Evolutionary conservation across 2,797 vertebrate genomes (phyloP).

Genomic region (Vipera ursinii): DNA sequence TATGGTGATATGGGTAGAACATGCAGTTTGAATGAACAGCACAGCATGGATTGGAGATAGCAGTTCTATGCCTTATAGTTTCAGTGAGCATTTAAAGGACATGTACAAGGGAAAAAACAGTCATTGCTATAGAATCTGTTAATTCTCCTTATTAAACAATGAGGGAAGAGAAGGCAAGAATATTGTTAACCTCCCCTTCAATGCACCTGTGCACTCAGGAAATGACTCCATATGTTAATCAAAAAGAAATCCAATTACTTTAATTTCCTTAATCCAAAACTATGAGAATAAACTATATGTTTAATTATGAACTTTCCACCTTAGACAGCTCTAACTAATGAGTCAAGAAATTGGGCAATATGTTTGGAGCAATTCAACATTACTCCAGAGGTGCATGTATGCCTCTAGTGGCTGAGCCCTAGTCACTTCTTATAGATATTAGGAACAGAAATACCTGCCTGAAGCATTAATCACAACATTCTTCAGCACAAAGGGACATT

Average conservation of each 20-base stretch:
- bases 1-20: not conserved
- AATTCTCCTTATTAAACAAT: not conserved
- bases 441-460: constrained; percentile 60
- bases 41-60: not conserved
- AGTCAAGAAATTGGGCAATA: constrained; percentile 66
- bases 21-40: not conserved
- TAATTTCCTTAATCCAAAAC: constrained; percentile 68
- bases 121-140: not conserved
- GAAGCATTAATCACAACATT: constrained; percentile 67
- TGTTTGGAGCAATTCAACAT: constrained; percentile 68
- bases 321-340: constrained; percentile 77
- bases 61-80: not conserved
- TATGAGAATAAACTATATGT: constrained; percentile 69
- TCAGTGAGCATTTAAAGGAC: not conserved
- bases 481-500: constrained; percentile 48
- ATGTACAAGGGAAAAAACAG: too few relatives aligned
- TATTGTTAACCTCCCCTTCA: constrained; percentile 40
- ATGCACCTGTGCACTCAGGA: constrained; percentile 40
- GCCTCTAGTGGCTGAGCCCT: constrained; percentile 33
- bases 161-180: constrained; percentile 12
- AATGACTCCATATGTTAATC: constrained; percentile 57
- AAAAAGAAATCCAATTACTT: constrained; percentile 70
- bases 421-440: constrained; percentile 71
- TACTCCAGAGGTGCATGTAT: constrained; percentile 67
- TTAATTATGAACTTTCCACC: constrained; percentile 78